Evolutionary conservation across 2,797 vertebrate genomes (phyloP), one percentile per base, ranked within the genome.

Genomic region (Pangasius krempfi): DNA sequence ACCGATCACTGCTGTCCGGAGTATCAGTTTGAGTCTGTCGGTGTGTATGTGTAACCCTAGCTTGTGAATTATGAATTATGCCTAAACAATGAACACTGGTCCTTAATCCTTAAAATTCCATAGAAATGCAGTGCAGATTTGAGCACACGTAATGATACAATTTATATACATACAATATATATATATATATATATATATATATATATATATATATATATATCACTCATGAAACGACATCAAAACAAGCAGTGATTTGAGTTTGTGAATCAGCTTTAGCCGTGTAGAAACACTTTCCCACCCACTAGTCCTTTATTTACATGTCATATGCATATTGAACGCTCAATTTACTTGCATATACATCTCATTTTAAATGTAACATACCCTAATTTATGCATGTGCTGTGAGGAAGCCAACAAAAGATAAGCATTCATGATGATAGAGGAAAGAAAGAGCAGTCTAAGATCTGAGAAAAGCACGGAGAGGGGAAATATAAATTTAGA

Each of bases 1-100:
- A 68, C 14, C n/a, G 47, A 85, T 79, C 58, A 83, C 40, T 64
- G 81, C 81, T 64, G 81, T 83, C 40, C n/a, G 40, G 7, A 62
- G 80, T 44, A 44, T 82, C 79, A 82, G 56, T 60, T 82, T 60
- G 22, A 25, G 79, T 40, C 76, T 52, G 16, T 37, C 27, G 9
- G 52, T 79, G 52, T 37, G n/a, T 44, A 40, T 44, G 79, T 62
- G 37, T 37, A 88, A 84, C 14, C n/a, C 25, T 66, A 66, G 27
- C 12, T 20, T 30, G 60, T 30, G 44, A 84, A 68, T 83, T 64
- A 25, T 60, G 33, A 27, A 7, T n/a, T n/a, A 47, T 52, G 82
- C 18, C 12, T 20, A 84, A 52, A 68, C n/a, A 52, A 33, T 33
- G 20, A 84, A 47, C 40, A 30, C 1, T 9, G 40, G 6, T 27